Evolutionary conservation across 2,113 vertebrate species (phyloP), one percentile per base, ranked within the genome.

Genomic region (Tapirus terrestris): DNA sequence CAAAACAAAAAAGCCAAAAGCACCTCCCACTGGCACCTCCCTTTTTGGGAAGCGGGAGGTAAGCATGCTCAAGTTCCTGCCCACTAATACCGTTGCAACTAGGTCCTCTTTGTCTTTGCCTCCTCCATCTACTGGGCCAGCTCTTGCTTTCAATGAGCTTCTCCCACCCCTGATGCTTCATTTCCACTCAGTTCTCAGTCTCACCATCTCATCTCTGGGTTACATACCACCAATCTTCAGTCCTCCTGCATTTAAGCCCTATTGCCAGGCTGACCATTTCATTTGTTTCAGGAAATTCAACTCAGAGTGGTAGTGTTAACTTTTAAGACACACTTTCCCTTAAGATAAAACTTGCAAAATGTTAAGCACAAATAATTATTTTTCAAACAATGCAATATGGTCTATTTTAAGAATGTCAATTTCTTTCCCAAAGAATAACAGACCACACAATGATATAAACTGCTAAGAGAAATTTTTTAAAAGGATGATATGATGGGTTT

Each of bases 291-390:
- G 56, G 33, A 89, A 89, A 84, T 39, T 84, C 39, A 72, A 56
- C 16, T 77, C 33, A 1, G 10, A 23, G 12, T 77, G 7, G 36
- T 8, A 16, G 27, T 82, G 11, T 21, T 70, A 68, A 68, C 73
- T 94, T 81, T 43, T 67, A n/a, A 82, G 33, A 93, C 2, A 82
- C 7, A 86, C 51, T 76, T 56, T 96, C n/a, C 73, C 61, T 63
- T 70, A 87, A 90, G 82, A 86, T 14, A 86, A 76, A 91, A 91
- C 36, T 18, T 94, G 27, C 7, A 79, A 67, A 90, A 96, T 18
- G 21, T 72, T 95, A 53, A 87, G 45, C 45, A 68, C 43, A 60
- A 92, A 60, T 79, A 60, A 90, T 45, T 93, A 76, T 76, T 95
- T 85, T 83, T 90, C 67, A 96, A 91, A 80, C 3, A 76, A 21